Percentiles rank a stretch among this genome's conserved stretches.
These are phyloP conservation scores for Hyles euphorbiae DNA, from an alignment of 1,140 invertebrate species.

Conservation along the genomic window DNA sequence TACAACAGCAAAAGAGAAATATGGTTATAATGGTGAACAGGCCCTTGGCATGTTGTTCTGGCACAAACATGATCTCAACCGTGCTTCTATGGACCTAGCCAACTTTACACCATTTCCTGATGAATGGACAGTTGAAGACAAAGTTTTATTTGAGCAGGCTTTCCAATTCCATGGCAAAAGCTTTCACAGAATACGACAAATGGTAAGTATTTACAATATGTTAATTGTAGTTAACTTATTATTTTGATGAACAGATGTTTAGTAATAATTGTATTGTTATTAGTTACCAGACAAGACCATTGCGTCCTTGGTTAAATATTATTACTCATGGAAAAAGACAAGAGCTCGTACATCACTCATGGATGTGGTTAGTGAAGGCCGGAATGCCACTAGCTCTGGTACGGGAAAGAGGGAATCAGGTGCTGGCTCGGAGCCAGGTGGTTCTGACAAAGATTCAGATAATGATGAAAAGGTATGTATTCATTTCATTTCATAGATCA, in stretches of 20 bases:
- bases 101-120: slow-evolving; percentile 99
- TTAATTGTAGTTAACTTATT: background rate
- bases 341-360: slow-evolving; percentile 93
- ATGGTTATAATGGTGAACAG: slow-evolving; percentile 98
- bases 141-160: slow-evolving; percentile 98
- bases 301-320: slow-evolving; percentile 96
- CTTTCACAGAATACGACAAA: slow-evolving; percentile 97
- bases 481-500: background rate
- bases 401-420: slow-evolving; percentile 77
- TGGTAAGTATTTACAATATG: slow-evolving; percentile 80
- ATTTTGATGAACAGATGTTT: background rate
- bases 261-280: slow-evolving; percentile 17
- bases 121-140: slow-evolving; percentile 99
- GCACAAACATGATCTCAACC: slow-evolving; percentile 97
- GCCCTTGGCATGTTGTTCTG: slow-evolving; percentile 98
- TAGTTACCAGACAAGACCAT: slow-evolving; percentile 96
- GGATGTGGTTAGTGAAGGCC: slow-evolving; percentile 79
- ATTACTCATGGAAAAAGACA: slow-evolving; percentile 99
- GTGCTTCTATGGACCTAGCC: slow-evolving; percentile 93
- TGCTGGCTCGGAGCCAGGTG: slow-evolving; percentile 86
- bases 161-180: slow-evolving; percentile 99
- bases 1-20: slow-evolving; percentile 96
- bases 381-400: slow-evolving; percentile 77
- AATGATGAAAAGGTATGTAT: slow-evolving; percentile 90
- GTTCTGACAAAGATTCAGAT: slow-evolving; percentile 91